These are phyloP conservation scores for Drosophila ercepeae DNA, from an alignment of 1,140 invertebrate genomes.

Conservation along the genomic window DNA sequence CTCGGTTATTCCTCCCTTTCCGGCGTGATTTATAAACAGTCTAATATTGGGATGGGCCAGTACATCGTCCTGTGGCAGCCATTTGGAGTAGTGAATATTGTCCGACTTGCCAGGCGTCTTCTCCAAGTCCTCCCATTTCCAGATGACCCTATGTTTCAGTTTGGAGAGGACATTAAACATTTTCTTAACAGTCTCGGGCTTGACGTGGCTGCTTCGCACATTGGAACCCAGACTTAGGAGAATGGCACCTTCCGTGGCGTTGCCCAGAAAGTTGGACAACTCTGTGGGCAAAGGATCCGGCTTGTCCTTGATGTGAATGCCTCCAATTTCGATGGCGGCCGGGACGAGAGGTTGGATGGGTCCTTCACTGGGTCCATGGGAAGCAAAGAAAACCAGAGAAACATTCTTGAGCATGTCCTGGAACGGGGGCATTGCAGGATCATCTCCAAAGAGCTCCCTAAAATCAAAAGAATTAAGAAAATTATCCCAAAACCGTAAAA, in stretches of 20 bases:
- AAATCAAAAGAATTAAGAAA: too few species aligned
- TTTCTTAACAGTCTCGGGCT: constrained; percentile 69
- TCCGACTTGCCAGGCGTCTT: constrained; percentile 85
- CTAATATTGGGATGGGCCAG: constrained; percentile 87
- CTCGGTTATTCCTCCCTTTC: constrained; percentile 88
- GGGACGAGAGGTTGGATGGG: constrained; percentile 14
- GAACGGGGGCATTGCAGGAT: constrained; percentile 7
- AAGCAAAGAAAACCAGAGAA: constrained; percentile 12
- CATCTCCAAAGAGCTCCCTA: constrained; percentile 7
- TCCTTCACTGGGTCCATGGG: constrained; percentile 10
- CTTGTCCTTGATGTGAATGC: constrained; percentile 19
- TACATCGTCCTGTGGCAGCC: constrained; percentile 89
- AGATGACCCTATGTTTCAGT: constrained; percentile 85
- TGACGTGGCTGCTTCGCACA: constrained; percentile 78
- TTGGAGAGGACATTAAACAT: constrained; percentile 84
- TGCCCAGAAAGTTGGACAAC: constrained; percentile 83
- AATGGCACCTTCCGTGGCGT: constrained; percentile 84
- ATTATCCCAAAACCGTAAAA: too few species aligned
- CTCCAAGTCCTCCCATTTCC: constrained; percentile 85
- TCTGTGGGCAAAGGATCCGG: constrained; percentile 5
- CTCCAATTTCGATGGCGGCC: constrained; percentile 7
- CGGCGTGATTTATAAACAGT: constrained; percentile 89
- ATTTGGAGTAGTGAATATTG: constrained; percentile 87
- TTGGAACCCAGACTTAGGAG: constrained; percentile 86
- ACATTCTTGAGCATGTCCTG: constrained; percentile 1